These are phyloP conservation scores for Bilobella aurantiaca DNA, from an alignment of 1,140 invertebrate species.

Conservation along the genomic window DNA sequence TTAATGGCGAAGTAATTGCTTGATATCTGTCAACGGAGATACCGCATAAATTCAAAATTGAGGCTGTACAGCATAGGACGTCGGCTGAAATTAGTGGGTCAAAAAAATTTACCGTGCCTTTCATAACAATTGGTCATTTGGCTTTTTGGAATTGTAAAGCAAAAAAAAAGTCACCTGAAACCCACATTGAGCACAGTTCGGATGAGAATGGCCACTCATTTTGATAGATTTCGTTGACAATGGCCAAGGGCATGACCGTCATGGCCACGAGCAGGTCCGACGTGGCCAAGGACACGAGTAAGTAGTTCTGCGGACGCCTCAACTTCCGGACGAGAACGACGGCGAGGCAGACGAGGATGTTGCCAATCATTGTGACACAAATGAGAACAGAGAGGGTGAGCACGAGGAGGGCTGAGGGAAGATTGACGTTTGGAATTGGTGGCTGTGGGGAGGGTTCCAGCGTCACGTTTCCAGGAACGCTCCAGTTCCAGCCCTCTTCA, in stretches of 20 bases:
- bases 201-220: slow-evolving; percentile 30
- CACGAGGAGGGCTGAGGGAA: slow-evolving; percentile 45
- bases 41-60: slow-evolving; percentile 83
- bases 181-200: slow-evolving; percentile 29
- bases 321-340: slow-evolving; percentile 78
- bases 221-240: slow-evolving; percentile 27
- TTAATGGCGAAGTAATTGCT: slow-evolving; percentile 80
- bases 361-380: slow-evolving; percentile 63
- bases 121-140: too few species aligned
- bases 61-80: slow-evolving; percentile 80
- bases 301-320: slow-evolving; percentile 52
- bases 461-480: not conserved
- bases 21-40: slow-evolving; percentile 86
- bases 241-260: slow-evolving; percentile 56
- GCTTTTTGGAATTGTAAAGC: not conserved
- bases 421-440: too few species aligned
- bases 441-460: too few species aligned
- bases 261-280: slow-evolving; percentile 48
- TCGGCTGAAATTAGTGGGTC: slow-evolving; percentile 49
- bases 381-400: slow-evolving; percentile 60
- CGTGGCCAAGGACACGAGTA: slow-evolving; percentile 81
- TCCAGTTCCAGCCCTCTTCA: not conserved
- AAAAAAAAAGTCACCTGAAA: slow-evolving; percentile 24
- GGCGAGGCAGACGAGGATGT: slow-evolving; percentile 68
- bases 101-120: not conserved